phyloP scores from a whole-genome alignment of 2,797 vertebrate genomes.

The Vireo griseus region DNA sequence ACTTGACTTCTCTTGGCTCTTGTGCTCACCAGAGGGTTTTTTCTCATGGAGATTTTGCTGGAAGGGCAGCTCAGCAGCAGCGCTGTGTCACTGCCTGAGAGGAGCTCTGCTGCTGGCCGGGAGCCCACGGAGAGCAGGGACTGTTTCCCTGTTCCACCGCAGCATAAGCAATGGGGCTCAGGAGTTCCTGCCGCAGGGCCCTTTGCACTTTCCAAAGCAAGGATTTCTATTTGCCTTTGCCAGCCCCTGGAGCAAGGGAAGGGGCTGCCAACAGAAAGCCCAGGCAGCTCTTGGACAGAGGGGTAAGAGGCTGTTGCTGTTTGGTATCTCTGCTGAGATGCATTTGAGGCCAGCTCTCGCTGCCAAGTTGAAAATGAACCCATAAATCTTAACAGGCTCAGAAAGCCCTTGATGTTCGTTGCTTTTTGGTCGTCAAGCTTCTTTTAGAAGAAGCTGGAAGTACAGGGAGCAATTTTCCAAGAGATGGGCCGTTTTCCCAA shows the following conservation, averaged over 20 bases:
- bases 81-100: neutral
- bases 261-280: neutral
- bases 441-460: neutral
- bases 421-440: neutral
- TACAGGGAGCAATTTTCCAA: neutral
- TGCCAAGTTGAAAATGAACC: constrained; percentile 37
- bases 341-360: neutral
- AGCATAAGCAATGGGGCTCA: neutral
- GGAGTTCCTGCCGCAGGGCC: neutral
- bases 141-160: neutral
- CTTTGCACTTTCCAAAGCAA: neutral
- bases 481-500: neutral
- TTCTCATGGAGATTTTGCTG: neutral
- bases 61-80: neutral
- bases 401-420: neutral
- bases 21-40: neutral
- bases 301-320: neutral
- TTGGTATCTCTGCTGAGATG: neutral
- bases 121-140: neutral
- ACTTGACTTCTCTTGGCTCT: neutral
- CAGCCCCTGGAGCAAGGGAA: neutral
- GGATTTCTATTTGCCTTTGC: neutral
- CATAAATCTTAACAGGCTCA: neutral
- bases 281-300: neutral
- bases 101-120: neutral